Conservation (phyloP, 2,888 invertebrate species). For the Platynereis dumerilii region DNA sequence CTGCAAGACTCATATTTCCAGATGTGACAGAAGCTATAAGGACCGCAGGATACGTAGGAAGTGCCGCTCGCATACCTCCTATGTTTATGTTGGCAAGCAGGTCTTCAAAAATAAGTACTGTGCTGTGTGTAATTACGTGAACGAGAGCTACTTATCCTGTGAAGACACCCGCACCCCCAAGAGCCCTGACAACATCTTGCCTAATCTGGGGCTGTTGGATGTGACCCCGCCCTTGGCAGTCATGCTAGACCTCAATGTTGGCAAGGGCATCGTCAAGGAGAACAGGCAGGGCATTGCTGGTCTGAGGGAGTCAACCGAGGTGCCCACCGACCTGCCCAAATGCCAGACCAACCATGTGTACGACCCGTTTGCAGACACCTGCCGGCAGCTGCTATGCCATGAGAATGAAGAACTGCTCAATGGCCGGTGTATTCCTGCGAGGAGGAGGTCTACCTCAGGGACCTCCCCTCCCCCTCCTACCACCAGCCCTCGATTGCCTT, state of each 20-base stretch:
- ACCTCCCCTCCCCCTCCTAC: neutral
- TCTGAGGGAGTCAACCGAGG: neutral
- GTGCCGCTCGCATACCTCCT: conserved; percentile 19
- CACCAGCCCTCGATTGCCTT: neutral
- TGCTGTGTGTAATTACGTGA: conserved; percentile 20
- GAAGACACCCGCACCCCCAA: conserved; percentile 16
- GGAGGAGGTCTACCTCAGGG: neutral
- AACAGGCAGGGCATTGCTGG: conserved; percentile 5
- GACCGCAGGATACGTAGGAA: conserved; percentile 13
- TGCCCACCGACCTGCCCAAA: conserved; percentile 13
- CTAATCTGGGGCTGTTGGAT: conserved; percentile 1
- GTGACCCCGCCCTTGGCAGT: conserved; percentile 64
- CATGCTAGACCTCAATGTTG: conserved; percentile 75
- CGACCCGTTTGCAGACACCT: conserved; percentile 36
- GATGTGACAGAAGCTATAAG: conserved; percentile 8
- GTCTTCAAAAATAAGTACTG: conserved; percentile 26
- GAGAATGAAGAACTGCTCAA: neutral
- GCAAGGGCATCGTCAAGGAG: conserved; percentile 70
- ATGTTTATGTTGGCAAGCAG: conserved; percentile 21
- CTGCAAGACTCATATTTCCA: conserved; percentile 21
- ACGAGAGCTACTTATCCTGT: conserved; percentile 18
- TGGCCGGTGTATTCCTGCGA: neutral
- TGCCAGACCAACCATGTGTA: conserved; percentile 33
- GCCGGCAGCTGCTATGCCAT: conserved; percentile 32
- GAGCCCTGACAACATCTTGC: conserved; percentile 11